Evolutionary conservation across 2,888 invertebrate species (phyloP).

Genomic region (Nasonia oneida): DNA sequence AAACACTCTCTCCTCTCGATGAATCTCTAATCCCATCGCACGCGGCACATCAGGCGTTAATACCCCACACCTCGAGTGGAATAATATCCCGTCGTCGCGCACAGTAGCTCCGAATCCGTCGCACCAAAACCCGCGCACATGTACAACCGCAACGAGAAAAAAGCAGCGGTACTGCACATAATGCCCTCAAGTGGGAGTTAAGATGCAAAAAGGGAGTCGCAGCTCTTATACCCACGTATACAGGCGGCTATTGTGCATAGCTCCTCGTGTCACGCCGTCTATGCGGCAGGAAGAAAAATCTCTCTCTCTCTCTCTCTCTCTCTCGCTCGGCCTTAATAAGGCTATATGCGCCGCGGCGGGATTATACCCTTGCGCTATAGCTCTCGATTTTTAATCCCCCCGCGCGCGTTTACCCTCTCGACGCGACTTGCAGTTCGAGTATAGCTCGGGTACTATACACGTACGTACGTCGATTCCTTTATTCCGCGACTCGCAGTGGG

Average conservation of each 20-base stretch:
- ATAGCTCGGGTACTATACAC: neutral
- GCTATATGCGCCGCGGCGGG: slow-evolving; percentile 14
- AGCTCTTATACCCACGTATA: neutral
- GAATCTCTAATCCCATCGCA: slow-evolving; percentile 43
- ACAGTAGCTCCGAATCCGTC: neutral
- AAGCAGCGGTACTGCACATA: neutral
- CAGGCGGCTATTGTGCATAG: slow-evolving; percentile 29
- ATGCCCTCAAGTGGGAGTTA: slow-evolving; percentile 41
- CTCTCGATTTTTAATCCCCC: slow-evolving; percentile 51
- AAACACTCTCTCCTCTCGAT: slow-evolving; percentile 23
- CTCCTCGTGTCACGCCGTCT: slow-evolving; percentile 7
- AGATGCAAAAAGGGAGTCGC: slow-evolving; percentile 38
- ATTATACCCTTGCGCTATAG: slow-evolving; percentile 49
- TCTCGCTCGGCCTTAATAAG: slow-evolving; percentile 34
- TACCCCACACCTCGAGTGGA: slow-evolving; percentile 22
- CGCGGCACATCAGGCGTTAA: neutral
- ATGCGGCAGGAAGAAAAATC: slow-evolving; percentile 45
- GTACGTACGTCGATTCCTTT: neutral
- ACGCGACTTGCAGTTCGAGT: neutral
- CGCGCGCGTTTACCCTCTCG: slow-evolving; percentile 54
- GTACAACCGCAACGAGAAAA: neutral
- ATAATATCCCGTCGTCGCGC: slow-evolving; percentile 32
- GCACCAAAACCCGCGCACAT: neutral
- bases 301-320: neutral
- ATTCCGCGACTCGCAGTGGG: neutral